Evolutionary conservation across 2,113 vertebrate species (phyloP).

Genomic region (Corythornis vintsioides): DNA sequence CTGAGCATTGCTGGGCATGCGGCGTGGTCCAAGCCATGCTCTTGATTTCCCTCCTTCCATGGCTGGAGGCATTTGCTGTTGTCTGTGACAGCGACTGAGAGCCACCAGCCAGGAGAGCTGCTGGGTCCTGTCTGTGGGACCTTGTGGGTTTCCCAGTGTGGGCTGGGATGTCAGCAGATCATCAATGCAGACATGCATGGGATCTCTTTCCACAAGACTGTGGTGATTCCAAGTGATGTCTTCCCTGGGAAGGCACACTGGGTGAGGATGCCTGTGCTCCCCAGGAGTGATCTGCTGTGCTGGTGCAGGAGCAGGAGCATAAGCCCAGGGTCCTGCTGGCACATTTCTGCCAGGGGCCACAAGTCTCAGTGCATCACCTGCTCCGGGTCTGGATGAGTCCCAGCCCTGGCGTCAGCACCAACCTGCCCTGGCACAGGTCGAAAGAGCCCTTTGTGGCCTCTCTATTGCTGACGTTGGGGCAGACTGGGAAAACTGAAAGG

Average conservation of each 20-base stretch:
- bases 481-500: not conserved
- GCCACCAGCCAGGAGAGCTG: not conserved
- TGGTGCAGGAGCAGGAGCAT: not conserved
- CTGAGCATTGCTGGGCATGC: accelerated
- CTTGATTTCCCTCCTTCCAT: accelerated
- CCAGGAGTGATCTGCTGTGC: not conserved
- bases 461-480: not conserved
- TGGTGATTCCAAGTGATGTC: not conserved
- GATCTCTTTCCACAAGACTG: not conserved
- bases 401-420: not conserved
- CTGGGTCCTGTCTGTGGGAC: too few relatives aligned
- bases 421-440: accelerated
- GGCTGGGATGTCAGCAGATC: not conserved
- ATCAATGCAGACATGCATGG: not conserved
- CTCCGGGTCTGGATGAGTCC: not conserved
- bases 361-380: too few relatives aligned
- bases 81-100: not conserved
- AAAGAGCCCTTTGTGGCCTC: not conserved
- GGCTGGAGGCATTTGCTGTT: too few relatives aligned
- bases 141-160: too few relatives aligned
- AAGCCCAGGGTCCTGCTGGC: not conserved
- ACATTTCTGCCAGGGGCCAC: not conserved
- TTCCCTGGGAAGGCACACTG: not conserved
- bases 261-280: not conserved
- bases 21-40: accelerated